Base-by-base conservation (phyloP, 2,113 vertebrate species). In the Clarias batrachus region DNA sequence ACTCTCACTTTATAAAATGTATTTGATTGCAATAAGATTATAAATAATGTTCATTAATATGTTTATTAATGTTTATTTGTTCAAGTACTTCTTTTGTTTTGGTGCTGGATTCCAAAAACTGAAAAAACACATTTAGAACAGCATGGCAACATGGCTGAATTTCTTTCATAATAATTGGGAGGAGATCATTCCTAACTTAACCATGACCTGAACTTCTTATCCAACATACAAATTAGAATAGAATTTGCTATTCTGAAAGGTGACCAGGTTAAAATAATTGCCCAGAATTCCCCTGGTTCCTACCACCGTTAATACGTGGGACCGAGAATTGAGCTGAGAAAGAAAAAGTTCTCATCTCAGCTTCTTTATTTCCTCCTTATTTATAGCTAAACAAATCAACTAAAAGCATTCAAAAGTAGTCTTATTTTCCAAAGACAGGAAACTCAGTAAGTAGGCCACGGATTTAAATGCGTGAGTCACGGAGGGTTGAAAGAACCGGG, bases 361-460 rank as follows among this genome's bases (percentile, higher is more conserved):
- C 25, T 27, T 0, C 52, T 27, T 56, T 27, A 8, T 56, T 56
- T 17, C 27, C 13, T 77, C 6, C 52, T 27, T 57, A 57, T 57
- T 78, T 56, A 16, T 17, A 27, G 25, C 52, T 30, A 17, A 56
- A 17, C 25, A 19, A 79, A 79, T 59, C 54, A 33, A 33, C 52
- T 19, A 27, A 19, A 27, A 19, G 52, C n/a, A 27, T 57, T 57
- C 41, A 63, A 17, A 84, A 21, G 27, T 33, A 83, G 25, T 70
- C 21, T 57, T 9, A 54, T 3, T 59, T 14, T 71, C 41, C 52
- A 25, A 71, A 71, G 48, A 56, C 56, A 60, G 68, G 25, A 73
- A 71, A 60, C 25, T 57, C 66, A 41, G 83, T 76, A 63, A 84
- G 57, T 84, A 65, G 83, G 83, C 13, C 70, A 62, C 5, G 57